Base-by-base conservation (phyloP, 1,140 invertebrate genomes). In the Halictus rubicundus region DNA sequence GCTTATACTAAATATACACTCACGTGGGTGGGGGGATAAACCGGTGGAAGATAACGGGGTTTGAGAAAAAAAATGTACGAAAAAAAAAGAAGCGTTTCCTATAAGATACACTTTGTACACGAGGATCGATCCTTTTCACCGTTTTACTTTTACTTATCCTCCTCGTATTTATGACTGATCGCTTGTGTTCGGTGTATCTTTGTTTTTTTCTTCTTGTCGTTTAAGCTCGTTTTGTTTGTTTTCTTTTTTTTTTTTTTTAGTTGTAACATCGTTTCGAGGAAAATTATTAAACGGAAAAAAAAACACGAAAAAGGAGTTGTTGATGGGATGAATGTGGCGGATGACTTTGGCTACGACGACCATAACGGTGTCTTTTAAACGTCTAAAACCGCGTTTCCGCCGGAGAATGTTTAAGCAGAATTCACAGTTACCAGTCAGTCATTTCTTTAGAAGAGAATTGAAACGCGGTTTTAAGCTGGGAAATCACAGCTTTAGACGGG, bases 1-100 rank as follows among this genome's bases (percentile, higher is more conserved):
- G 87, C 88, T 89, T 91, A 85, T 32, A 84, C 84, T 89, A 89
- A 86, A 86, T 19, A 52, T 68, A 76, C 74, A 68, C n/a, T 76
- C 54, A 76, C 54, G 86, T 77, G 65, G 68, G 78, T 83, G 82
- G 85, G 68, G 78, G 90, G 87, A 88, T 88, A 52, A 19, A 78
- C 79, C 79, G 78, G 81, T 90, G 89, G 79, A 78, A 86, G 57
- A 83, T 76, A 88, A 84, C n/a, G 83, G 71, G 71, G 21, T 68
- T 54, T 37, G 86, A 32, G 32, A 32, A 85, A 52, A 83, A 89
- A 85, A 84, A 82, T 86, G 73, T 84, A 87, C 84, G 84, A 86
- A 87, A 87, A 88, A 87, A 88, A 89, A 42, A 5, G 6, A 42
- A 89, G 83, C 82, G 73, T 85, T 80, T 87, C 70, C 63, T 88